phyloP scores from a whole-genome alignment of 2,888 invertebrate genomes.

The Rhyacophila evoluta region DNA sequence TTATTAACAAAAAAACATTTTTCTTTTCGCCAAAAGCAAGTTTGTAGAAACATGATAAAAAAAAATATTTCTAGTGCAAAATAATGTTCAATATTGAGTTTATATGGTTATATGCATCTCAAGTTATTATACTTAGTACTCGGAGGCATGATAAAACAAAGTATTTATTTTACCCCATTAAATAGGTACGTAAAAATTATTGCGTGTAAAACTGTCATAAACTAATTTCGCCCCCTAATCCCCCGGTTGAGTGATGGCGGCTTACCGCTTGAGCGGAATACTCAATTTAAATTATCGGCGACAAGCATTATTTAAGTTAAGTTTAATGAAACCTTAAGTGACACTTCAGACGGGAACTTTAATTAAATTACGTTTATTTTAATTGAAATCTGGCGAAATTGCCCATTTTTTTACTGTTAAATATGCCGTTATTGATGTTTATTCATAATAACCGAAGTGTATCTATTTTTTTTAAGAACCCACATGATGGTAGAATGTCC shows the following conservation, averaged over 20 bases:
- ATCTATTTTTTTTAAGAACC: no score
- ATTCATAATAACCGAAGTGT: no score
- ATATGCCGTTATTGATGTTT: no score
- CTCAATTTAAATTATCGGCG: background rate
- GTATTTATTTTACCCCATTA: background rate
- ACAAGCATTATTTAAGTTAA: background rate
- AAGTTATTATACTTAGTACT: no score
- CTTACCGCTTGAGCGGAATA: background rate
- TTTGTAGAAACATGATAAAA: no score
- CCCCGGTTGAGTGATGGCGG: background rate
- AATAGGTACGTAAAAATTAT: background rate
- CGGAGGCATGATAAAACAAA: background rate
- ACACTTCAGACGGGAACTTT: background rate
- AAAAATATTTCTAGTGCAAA: no score
- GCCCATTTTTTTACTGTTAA: background rate
- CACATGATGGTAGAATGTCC: no score
- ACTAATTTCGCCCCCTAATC: background rate
- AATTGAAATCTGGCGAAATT: background rate
- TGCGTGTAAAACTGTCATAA: background rate
- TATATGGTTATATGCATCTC: no score
- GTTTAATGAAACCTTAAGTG: background rate
- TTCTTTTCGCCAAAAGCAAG: no score
- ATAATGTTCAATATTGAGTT: no score
- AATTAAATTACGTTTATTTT: background rate
- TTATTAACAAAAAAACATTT: no score